phyloP scores from a whole-genome alignment of 2,113 vertebrate species.

The Telmatochromis brichardi region DNA sequence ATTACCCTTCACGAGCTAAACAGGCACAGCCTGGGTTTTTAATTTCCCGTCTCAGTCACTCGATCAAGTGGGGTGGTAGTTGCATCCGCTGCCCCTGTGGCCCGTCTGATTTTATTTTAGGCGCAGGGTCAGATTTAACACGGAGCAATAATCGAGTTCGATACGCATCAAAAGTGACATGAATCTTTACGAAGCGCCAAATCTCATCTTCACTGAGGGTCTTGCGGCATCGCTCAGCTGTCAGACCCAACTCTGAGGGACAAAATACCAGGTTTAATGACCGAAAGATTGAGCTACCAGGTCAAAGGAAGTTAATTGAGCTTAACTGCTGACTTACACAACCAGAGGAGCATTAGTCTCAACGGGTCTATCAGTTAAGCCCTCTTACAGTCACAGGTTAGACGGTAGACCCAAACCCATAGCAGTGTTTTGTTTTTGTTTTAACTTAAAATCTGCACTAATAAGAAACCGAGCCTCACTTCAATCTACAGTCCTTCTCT shows the following conservation, averaged over 20 bases:
- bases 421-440: neutral
- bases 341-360: conserved; percentile 8
- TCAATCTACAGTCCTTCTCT: neutral
- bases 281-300: neutral
- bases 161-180: neutral
- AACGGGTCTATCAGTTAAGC: neutral
- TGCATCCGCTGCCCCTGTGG: neutral
- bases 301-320: neutral
- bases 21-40: neutral
- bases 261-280: neutral
- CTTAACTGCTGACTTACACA: conserved; percentile 23
- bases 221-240: neutral
- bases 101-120: neutral
- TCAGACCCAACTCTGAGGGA: neutral
- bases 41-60: neutral
- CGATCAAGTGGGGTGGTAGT: neutral
- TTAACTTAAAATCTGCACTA: neutral
- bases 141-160: neutral
- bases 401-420: neutral
- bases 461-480: neutral
- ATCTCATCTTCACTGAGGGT: neutral
- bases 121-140: neutral
- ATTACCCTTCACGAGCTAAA: conserved; percentile 19
- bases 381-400: neutral
- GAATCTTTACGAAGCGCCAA: neutral